Evolutionary conservation across 1,140 invertebrate genomes (phyloP), one percentile per base, ranked within the genome.

Genomic region (Heliothis subflexa): DNA sequence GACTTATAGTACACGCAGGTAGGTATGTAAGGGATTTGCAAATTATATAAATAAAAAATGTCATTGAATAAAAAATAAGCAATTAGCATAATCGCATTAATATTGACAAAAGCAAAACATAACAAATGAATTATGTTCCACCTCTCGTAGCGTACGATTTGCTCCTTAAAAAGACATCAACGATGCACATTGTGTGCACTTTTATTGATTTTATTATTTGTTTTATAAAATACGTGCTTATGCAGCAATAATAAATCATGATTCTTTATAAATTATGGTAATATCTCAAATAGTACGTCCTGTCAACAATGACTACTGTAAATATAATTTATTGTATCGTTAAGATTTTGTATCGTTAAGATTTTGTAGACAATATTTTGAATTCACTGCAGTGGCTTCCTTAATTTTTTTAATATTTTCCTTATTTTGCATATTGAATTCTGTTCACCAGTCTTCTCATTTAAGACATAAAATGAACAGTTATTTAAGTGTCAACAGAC

Each of bases 121-220:
- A 47, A 66, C 50, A 14, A 62, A 75, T 16, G 14, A 62, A 57
- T 52, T 52, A 62, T 33, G 18, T 16, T 13, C 14, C n/a, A 75
- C 14, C 55, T 33, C 25, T 45, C 57, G 73, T 75, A 75, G 73
- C 73, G 47, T 28, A 25, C 18, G 16, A 10, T n/a, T 16, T 18
- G 73, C 72, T 78, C 81, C 74, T 88, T 78, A 18, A 88, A 87
- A 88, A 88, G 87, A 88, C 87, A 83, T 88, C 87, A 88, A 88
- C 87, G 87, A 68, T 55, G 21, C 66, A 70, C 4, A 28, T n/a
- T 70, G 33, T 21, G 47, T 70, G 66, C 66, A 68, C 12, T 50
- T 21, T 50, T 11, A 13, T 45, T 70, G 33, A 50, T 52, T 70
- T 70, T 50, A 45, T 16, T 62, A 45, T 16, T 33, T 40, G 4